Conservation (phyloP, 2,113 vertebrate genomes). For the Barnardius zonarius region DNA sequence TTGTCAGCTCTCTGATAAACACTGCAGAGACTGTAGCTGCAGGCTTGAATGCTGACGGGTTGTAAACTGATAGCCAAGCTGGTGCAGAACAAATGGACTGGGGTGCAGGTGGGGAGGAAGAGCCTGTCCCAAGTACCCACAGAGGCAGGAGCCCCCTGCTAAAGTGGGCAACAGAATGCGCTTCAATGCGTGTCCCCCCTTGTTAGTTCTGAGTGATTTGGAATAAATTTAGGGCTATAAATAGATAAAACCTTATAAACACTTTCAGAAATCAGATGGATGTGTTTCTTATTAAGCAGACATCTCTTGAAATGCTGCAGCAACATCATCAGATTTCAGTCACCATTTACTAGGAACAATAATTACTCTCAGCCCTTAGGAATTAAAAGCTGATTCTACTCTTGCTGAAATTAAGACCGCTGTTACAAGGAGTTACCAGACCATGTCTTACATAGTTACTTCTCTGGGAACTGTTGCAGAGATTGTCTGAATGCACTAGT, state of each 20-base stretch:
- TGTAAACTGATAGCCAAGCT: not conserved
- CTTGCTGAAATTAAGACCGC: not conserved
- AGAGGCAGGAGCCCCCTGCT: not conserved
- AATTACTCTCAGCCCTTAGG: not conserved
- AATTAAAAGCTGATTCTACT: not conserved
- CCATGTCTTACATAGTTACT: not conserved
- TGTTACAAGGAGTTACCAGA: not conserved
- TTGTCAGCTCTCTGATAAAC: not conserved
- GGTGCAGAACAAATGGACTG: not conserved
- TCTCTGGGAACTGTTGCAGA: not conserved
- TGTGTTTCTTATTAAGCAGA: not conserved
- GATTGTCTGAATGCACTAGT: not conserved
- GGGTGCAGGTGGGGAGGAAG: not conserved
- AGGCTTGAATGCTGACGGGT: not conserved
- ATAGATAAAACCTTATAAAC: not conserved
- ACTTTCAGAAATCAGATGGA: not conserved
- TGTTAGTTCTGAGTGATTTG: not conserved
- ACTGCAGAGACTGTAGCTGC: not conserved
- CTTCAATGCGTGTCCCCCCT: not conserved
- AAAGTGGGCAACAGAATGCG: not conserved
- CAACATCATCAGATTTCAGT: not conserved
- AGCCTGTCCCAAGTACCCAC: not conserved
- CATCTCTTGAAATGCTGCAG: not conserved
- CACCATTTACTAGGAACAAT: not conserved
- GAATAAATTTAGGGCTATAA: not conserved